Conservation (phyloP, 2,797 vertebrate genomes). For the Cygnus olor region DNA sequence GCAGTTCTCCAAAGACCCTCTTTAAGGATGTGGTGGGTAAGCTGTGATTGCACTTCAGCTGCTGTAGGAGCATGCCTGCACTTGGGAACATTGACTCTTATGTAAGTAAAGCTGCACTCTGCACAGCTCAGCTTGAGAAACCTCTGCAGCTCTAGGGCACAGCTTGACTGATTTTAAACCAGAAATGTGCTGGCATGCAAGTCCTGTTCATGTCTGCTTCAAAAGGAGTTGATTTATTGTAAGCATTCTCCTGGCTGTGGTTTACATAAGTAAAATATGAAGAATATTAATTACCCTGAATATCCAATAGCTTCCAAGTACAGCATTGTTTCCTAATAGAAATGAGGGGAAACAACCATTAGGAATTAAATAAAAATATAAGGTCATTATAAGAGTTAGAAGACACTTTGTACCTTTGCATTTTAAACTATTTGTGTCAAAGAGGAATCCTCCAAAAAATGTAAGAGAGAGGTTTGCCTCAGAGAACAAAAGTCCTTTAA, state of each 20-base stretch:
- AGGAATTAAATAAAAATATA: background rate
- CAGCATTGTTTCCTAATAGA: background rate
- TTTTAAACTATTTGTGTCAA: background rate
- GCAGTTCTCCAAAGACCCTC: background rate
- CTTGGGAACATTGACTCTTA: background rate
- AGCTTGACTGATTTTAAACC: constrained; percentile 22
- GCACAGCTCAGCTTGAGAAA: background rate
- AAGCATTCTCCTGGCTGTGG: constrained; percentile 2
- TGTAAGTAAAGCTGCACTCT: background rate
- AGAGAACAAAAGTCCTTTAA: background rate
- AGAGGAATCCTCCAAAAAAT: background rate
- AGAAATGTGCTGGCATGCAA: background rate
- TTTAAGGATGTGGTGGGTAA: background rate
- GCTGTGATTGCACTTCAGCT: background rate
- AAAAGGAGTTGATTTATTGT: constrained; percentile 3
- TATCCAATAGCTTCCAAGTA: background rate
- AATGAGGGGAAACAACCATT: background rate
- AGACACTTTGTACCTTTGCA: background rate
- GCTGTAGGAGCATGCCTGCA: background rate
- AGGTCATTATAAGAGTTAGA: background rate
- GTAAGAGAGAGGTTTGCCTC: background rate
- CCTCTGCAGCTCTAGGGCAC: background rate
- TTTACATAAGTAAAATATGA: constrained; percentile 54
- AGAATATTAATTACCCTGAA: background rate
- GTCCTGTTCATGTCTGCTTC: background rate